Evolutionary conservation across 1,140 invertebrate species (phyloP).

Genomic region (Eupristina koningsbergeri): DNA sequence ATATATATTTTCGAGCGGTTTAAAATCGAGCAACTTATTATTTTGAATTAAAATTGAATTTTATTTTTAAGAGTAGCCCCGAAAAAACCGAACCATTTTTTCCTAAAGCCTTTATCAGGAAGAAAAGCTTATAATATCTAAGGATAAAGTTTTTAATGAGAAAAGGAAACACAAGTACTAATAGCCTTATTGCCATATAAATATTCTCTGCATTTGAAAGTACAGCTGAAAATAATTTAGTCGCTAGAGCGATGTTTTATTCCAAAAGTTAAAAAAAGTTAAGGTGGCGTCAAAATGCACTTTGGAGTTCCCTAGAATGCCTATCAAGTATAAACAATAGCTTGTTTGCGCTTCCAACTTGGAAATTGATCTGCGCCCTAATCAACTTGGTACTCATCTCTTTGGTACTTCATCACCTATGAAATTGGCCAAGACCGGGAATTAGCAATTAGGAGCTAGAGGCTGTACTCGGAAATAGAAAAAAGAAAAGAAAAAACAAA

Average conservation of each 20-base stretch:
- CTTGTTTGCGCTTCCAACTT: not conserved
- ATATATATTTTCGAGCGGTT: not conserved
- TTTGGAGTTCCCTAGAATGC: not conserved
- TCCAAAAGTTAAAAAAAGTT: not conserved
- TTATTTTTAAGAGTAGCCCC: not conserved
- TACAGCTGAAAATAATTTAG: not conserved
- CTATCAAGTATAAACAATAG: too few species aligned
- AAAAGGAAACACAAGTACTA: not conserved
- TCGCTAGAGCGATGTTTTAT: not conserved
- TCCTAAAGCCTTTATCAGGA: not conserved
- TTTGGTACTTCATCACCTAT: not conserved
- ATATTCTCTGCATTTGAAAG: not conserved
- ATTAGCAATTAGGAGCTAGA: too few species aligned
- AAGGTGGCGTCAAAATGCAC: not conserved
- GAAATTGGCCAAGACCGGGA: not conserved
- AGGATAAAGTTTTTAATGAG: not conserved
- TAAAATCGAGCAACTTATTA: not conserved
- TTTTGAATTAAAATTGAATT: not conserved
- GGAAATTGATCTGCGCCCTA: not conserved
- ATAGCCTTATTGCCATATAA: not conserved
- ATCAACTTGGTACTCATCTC: not conserved
- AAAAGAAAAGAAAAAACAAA: too few species aligned
- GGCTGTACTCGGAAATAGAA: too few species aligned
- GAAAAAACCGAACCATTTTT: not conserved
- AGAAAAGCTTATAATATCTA: not conserved